Evolutionary conservation across 2,113 vertebrate species (phyloP).

Genomic region (Nycticryphes semicollaris): DNA sequence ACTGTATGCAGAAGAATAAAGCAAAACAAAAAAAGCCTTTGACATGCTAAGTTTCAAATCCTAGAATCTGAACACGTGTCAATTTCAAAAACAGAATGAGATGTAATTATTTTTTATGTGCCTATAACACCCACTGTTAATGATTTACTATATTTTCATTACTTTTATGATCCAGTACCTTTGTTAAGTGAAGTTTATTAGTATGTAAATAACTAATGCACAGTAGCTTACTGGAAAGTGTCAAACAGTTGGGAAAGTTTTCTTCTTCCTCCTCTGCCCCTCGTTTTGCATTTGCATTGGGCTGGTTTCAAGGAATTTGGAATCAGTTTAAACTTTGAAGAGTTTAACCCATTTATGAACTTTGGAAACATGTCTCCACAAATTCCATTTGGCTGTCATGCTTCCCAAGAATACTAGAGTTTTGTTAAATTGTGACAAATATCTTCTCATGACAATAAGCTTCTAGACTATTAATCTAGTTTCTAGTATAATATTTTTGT

Average conservation of each 20-base stretch:
- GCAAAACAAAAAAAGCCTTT: neutral
- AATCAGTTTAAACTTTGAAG: neutral
- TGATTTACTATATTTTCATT: neutral
- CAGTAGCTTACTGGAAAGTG: neutral
- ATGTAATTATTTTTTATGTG: neutral
- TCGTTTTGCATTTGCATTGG: neutral
- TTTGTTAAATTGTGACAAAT: neutral
- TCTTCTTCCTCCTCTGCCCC: neutral
- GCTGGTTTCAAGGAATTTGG: constrained; percentile 8
- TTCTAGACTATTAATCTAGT: neutral
- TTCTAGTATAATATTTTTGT: neutral
- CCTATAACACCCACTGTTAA: neutral
- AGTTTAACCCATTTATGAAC: constrained; percentile 22
- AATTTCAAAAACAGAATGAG: neutral
- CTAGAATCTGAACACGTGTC: neutral
- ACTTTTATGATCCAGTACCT: neutral
- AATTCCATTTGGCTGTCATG: neutral
- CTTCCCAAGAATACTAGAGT: neutral
- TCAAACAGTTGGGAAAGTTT: neutral
- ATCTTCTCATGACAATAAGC: neutral
- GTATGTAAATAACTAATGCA: neutral
- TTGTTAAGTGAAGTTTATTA: neutral
- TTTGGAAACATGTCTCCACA: neutral
- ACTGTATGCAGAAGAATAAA: neutral
- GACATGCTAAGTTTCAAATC: neutral